Conservation (phyloP, 2,113 vertebrate species). For the Sinocyclocheilus rhinocerous region DNA sequence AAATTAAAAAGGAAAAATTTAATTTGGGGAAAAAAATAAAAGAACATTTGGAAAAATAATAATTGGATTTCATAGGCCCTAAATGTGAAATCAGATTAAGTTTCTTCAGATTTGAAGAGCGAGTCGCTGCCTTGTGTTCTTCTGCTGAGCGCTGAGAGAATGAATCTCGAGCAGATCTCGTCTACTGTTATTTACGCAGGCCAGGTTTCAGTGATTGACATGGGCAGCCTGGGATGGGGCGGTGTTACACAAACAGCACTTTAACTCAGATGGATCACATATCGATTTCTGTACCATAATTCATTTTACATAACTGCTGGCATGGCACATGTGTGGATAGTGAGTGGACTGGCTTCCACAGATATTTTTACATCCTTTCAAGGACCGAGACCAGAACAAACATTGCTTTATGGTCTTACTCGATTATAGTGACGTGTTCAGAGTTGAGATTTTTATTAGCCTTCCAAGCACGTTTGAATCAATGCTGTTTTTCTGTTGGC, state of each 20-base stretch:
- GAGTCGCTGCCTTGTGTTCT: background rate
- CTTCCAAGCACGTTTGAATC: background rate
- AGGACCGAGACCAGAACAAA: background rate
- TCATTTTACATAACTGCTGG: slow-evolving; percentile 15
- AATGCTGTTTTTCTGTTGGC: background rate
- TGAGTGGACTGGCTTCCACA: background rate
- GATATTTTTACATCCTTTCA: background rate
- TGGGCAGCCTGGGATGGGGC: slow-evolving; percentile 21
- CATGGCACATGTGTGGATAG: background rate
- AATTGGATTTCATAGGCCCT: too few species aligned
- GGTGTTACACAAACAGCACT: slow-evolving; percentile 24
- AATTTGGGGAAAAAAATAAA: too few species aligned
- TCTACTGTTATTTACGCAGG: background rate
- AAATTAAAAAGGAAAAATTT: too few species aligned
- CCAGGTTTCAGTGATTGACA: background rate
- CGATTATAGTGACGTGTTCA: background rate
- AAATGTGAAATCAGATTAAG: background rate
- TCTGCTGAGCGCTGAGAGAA: background rate
- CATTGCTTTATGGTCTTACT: background rate
- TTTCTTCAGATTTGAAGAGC: background rate
- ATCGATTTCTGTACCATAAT: slow-evolving; percentile 25
- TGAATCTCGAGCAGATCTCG: background rate
- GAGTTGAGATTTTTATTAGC: slow-evolving; percentile 20
- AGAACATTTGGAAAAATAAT: too few species aligned
- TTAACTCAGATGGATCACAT: slow-evolving; percentile 45